Conservation (phyloP, 1,140 invertebrate genomes). For the Oreohelix idahoensis region DNA sequence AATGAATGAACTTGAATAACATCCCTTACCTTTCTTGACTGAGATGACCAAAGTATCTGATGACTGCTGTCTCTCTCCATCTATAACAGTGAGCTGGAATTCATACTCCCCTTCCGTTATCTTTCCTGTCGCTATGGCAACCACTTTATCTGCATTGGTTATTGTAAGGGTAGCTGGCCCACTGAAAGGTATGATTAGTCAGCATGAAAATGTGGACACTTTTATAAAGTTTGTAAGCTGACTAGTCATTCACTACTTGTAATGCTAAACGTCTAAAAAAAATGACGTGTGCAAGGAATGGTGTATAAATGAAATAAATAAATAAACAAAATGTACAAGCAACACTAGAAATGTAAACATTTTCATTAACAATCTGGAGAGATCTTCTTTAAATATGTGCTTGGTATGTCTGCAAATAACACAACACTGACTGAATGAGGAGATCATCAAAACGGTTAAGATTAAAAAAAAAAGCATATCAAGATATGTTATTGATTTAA, state of each 20-base stretch:
- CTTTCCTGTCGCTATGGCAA: constrained; percentile 81
- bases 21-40: constrained; percentile 90
- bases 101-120: constrained; percentile 88
- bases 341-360: no score
- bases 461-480: no score
- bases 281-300: not conserved
- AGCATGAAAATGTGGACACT: not conserved
- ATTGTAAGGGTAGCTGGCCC: constrained; percentile 77
- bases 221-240: not conserved
- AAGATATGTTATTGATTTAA: no score
- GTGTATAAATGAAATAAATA: no score
- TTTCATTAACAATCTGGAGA: no score
- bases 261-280: not conserved
- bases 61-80: constrained; percentile 83
- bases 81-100: constrained; percentile 86
- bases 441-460: no score
- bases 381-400: no score
- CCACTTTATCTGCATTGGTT: constrained; percentile 71
- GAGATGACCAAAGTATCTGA: constrained; percentile 80
- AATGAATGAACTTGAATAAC: no score
- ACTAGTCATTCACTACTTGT: not conserved
- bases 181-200: constrained; percentile 63
- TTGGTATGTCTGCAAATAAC: no score
- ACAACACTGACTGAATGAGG: no score
- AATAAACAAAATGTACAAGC: no score